These are phyloP conservation scores for Caenorhabditis sp. DNA, from an alignment of 2,888 invertebrate species.

Conservation along the genomic window DNA sequence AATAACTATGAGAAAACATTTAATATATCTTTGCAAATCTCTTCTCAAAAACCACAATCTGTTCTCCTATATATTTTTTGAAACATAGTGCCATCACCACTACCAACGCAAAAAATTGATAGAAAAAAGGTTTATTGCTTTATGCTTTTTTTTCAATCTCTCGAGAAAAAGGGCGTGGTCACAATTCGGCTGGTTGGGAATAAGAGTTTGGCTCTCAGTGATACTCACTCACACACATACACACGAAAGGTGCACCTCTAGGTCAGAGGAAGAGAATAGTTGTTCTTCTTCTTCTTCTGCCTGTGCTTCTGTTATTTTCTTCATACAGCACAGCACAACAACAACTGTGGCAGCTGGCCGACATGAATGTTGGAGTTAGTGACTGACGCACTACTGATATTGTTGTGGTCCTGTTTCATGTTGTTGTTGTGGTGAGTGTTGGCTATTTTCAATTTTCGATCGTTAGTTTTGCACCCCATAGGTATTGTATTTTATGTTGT, in stretches of 20 bases:
- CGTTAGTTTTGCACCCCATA: background rate
- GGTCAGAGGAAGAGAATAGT: background rate
- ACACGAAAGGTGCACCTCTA: background rate
- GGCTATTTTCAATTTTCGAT: background rate
- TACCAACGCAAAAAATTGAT: background rate
- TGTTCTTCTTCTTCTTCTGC: background rate
- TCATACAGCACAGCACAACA: background rate
- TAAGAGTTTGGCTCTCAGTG: background rate
- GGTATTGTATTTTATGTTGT: background rate
- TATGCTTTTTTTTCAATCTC: background rate
- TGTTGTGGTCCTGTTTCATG: background rate
- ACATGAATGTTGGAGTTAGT: background rate
- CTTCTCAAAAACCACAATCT: no score
- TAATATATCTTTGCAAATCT: no score
- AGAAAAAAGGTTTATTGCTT: background rate
- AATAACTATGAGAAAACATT: no score
- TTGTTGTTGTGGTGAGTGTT: background rate
- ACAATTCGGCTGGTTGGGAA: background rate
- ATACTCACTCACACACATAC: background rate
- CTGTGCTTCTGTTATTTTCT: background rate
- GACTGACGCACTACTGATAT: no score
- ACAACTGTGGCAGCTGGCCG: constrained; percentile 7
- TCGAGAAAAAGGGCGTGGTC: background rate
- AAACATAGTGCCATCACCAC: no score
- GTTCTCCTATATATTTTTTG: no score